Evolutionary conservation across 2,888 invertebrate species (phyloP).

Genomic region (Liopterus haemorrhoidalis): DNA sequence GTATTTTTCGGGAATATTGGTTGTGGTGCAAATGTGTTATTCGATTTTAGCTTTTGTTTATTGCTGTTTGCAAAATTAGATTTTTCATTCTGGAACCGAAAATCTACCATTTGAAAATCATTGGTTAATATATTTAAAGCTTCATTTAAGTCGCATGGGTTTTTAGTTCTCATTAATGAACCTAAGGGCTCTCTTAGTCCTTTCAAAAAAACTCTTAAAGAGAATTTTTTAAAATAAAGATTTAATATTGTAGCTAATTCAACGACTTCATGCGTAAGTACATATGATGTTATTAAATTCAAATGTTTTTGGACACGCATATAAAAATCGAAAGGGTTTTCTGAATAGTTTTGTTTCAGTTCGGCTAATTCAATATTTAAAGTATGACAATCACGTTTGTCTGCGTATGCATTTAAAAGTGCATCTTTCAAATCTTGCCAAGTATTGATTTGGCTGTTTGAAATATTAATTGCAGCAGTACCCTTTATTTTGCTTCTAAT

Average conservation of each 20-base stretch:
- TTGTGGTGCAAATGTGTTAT: too few species aligned
- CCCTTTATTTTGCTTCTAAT: slow-evolving; percentile 23
- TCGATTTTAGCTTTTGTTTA: too few species aligned
- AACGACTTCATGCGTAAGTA: not conserved
- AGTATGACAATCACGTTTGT: slow-evolving; percentile 24
- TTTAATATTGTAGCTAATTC: not conserved
- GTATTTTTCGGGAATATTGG: too few species aligned
- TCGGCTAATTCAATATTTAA: slow-evolving; percentile 23
- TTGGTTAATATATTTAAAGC: too few species aligned
- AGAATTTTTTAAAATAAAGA: slow-evolving; percentile 1
- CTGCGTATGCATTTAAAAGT: slow-evolving; percentile 21
- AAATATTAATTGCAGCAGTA: too few species aligned
- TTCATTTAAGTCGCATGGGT: slow-evolving; percentile 4
- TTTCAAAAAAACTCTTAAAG: too few species aligned
- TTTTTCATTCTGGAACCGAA: too few species aligned
- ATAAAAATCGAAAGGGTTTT: slow-evolving; percentile 23
- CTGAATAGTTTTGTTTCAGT: slow-evolving; percentile 22
- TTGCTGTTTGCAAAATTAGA: too few species aligned
- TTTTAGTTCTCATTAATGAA: slow-evolving; percentile 18
- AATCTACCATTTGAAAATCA: too few species aligned
- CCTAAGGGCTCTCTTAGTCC: too few species aligned
- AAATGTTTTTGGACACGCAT: slow-evolving; percentile 16
- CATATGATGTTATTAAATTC: slow-evolving; percentile 14
- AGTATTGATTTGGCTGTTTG: too few species aligned
- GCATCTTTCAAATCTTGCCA: slow-evolving; percentile 23